A percentile compares a stretch with the other conserved stretches of the same genome.
These are phyloP conservation scores for Yponomeuta plumbellus DNA, from an alignment of 2,888 invertebrate genomes.

Conservation along the genomic window DNA sequence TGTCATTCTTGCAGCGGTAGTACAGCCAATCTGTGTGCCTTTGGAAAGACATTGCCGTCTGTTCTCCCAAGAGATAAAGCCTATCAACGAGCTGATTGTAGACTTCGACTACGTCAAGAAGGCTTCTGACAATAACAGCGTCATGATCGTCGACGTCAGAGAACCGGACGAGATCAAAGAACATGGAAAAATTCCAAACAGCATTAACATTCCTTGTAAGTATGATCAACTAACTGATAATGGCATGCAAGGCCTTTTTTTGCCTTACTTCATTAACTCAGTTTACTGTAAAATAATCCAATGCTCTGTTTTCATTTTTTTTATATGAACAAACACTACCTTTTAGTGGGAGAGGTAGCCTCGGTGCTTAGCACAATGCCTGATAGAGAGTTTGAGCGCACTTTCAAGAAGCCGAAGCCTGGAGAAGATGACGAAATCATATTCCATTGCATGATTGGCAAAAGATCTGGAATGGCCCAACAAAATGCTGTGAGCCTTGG, in stretches of 20 bases:
- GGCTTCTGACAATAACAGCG: slow-evolving; percentile 45
- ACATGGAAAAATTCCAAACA: slow-evolving; percentile 83
- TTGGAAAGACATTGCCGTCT: slow-evolving; percentile 24
- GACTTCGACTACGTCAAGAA: slow-evolving; percentile 64
- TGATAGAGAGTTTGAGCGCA: slow-evolving; percentile 72
- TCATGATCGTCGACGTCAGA: slow-evolving; percentile 82
- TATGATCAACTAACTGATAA: slow-evolving; percentile 21
- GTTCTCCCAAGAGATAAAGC: slow-evolving; percentile 37
- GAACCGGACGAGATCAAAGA: slow-evolving; percentile 83
- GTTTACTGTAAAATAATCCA: too few relatives aligned
- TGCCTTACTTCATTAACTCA: too few relatives aligned
- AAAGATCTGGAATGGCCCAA: slow-evolving; percentile 79
- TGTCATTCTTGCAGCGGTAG: neutral
- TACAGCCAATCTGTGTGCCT: neutral
- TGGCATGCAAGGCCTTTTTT: too few relatives aligned
- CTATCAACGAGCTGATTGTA: slow-evolving; percentile 43
- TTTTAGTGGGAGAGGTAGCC: slow-evolving; percentile 73
- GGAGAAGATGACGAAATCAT: slow-evolving; percentile 75
- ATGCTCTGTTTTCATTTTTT: too few relatives aligned
- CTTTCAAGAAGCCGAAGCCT: slow-evolving; percentile 78
- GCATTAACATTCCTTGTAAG: slow-evolving; percentile 86
- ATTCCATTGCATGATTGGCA: slow-evolving; percentile 82
- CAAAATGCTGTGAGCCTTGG: slow-evolving; percentile 75
- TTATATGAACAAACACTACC: neutral
- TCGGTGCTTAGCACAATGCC: slow-evolving; percentile 57